Percentiles rank a stretch among this genome's conserved stretches.
phyloP scores from a whole-genome alignment of 2,797 vertebrate species.

The Anas acuta region DNA sequence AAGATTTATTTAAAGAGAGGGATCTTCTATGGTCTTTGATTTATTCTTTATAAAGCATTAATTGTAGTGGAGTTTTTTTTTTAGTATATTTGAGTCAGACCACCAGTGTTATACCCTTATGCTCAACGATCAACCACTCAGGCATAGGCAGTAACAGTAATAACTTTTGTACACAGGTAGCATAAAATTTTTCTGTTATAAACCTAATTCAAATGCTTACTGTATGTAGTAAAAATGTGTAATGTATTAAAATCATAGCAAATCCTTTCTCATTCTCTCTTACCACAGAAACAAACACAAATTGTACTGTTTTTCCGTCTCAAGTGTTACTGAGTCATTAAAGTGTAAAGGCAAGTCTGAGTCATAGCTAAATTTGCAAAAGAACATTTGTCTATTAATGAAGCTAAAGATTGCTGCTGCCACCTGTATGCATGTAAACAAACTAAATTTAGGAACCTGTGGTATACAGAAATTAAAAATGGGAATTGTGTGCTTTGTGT shows the following conservation, averaged over 20 bases:
- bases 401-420: conserved; percentile 24
- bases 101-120: background rate
- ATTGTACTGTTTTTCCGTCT: background rate
- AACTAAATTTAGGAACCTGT: background rate
- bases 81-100: background rate
- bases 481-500: background rate
- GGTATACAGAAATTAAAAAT: background rate
- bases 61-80: background rate
- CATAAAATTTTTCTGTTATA: background rate
- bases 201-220: background rate
- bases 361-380: conserved; percentile 31
- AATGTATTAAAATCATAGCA: background rate
- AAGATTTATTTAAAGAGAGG: background rate
- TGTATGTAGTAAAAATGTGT: background rate
- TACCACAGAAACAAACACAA: conserved; percentile 12
- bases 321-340: conserved; percentile 8
- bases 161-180: background rate
- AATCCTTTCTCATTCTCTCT: background rate
- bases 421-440: conserved; percentile 28
- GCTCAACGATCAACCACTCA: background rate
- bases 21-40: background rate
- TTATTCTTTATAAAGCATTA: background rate
- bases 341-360: conserved; percentile 17
- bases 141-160: background rate
- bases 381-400: conserved; percentile 12